Base-by-base conservation (phyloP, 2,888 invertebrate species). In the Leptarthrus brevirostris region DNA sequence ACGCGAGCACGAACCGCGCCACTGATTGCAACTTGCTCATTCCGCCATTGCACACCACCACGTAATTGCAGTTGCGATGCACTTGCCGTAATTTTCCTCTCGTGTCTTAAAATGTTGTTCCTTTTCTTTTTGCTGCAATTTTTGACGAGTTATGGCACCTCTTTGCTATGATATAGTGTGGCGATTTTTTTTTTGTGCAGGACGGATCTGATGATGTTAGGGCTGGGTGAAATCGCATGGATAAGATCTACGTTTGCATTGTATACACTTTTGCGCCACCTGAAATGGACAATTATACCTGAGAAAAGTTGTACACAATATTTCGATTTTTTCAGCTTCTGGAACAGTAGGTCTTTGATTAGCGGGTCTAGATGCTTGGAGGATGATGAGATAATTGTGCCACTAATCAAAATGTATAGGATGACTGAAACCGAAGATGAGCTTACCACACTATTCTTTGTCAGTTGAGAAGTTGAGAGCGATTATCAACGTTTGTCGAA, bases 81-180 rank as follows among this genome's bases (percentile, higher is more conserved):
- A 66, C 66, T 47, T 30, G 26, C 47, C 30, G 26, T 26, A 66
- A 66, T 66, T 66, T 66, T 16, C 47, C 30, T 49, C 16, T 26
- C 66, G 26, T 66, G 26, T 47, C 49, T 44, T 47, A 26, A 20
- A 66, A 24, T 12, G 47, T 16, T 6, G 6, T 14, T 14, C 14
- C n/a, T 47, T 47, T 47, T 5, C 3, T 47, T 16, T n/a, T n/a
- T 16, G n/a, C 66, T 47, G 66, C 47, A 66, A 49, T 16, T 66
- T 66, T 66, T 66, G 66, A 66, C 66, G 47, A 66, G 66, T 66
- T 66, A 66, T 66, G 66, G 66, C 66, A 24, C 47, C 47, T 66
- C 66, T 4, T 30, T 36, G 22, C 66, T n/a, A 14, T 26, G 30
- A 66, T 26, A 14, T 22, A 49, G 24, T 14, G 24, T 44, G 44